Conservation (phyloP, 2,888 invertebrate genomes). For the Tiphia femorata region DNA sequence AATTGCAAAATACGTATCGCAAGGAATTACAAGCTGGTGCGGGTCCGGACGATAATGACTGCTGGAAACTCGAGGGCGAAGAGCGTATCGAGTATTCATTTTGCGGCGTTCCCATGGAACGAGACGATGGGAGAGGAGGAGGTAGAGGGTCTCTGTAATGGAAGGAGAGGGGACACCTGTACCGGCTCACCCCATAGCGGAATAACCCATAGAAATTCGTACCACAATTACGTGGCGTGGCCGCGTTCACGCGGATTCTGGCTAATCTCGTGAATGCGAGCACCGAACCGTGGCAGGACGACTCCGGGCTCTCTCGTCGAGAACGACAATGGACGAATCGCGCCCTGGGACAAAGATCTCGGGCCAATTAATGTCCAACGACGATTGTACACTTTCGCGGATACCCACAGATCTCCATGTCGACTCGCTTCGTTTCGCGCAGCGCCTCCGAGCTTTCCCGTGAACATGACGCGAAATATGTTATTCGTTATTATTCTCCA, state of each 20-base stretch:
- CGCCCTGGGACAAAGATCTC: constrained; percentile 65
- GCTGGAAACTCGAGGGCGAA: no score
- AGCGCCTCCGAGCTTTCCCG: no score
- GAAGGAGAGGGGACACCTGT: constrained; percentile 37
- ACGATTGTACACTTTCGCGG: constrained; percentile 52
- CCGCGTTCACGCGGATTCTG: constrained; percentile 57
- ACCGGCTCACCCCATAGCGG: constrained; percentile 35
- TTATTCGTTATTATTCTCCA: no score
- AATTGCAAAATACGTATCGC: no score
- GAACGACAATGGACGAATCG: constrained; percentile 62
- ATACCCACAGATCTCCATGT: neutral
- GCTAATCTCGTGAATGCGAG: constrained; percentile 65
- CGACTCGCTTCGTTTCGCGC: neutral
- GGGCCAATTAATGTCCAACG: constrained; percentile 67
- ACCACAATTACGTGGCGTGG: constrained; percentile 61
- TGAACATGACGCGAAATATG: no score
- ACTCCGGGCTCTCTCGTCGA: constrained; percentile 42
- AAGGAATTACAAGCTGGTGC: no score
- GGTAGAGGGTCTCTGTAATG: constrained; percentile 24
- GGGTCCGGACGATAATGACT: no score
- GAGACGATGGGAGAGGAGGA: constrained; percentile 15
- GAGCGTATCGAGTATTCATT: constrained; percentile 33
- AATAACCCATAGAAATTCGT: constrained; percentile 58
- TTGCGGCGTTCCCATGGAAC: constrained; percentile 23
- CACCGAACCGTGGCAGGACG: constrained; percentile 63